phyloP scores from a whole-genome alignment of 2,888 invertebrate genomes.

The Ctenicera cuprea region DNA sequence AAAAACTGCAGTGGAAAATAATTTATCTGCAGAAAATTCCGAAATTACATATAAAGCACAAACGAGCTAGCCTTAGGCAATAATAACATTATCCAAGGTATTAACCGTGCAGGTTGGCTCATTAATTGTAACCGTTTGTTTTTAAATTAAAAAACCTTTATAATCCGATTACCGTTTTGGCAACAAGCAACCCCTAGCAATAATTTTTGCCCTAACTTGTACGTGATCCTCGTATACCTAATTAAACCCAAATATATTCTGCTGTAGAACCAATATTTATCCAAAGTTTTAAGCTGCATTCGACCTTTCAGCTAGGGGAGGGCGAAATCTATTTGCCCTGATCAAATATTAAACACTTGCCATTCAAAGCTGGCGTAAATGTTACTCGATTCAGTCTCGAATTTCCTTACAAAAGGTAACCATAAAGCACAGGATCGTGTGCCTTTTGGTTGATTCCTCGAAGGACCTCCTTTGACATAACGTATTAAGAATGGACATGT shows the following conservation, averaged over 20 bases:
- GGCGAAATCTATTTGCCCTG: conserved; percentile 65
- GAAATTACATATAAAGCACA: no score
- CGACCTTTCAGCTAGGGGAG: conserved; percentile 58
- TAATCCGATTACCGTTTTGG: no score
- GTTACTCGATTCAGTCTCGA: conserved; percentile 34
- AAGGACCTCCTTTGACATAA: conserved; percentile 54
- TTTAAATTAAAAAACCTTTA: no score
- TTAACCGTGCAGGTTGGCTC: no score
- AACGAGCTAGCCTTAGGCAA: no score
- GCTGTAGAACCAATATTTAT: conserved; percentile 53
- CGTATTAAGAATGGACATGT: conserved; percentile 43
- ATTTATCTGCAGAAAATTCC: no score
- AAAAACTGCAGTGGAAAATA: neutral
- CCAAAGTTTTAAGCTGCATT: conserved; percentile 55
- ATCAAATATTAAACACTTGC: conserved; percentile 67
- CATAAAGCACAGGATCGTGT: conserved; percentile 24
- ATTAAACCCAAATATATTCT: conserved; percentile 51
- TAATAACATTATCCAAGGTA: no score
- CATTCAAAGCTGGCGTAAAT: conserved; percentile 56
- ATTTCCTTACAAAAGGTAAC: conserved; percentile 33
- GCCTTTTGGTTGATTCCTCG: conserved; percentile 51
- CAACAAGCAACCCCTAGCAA: no score
- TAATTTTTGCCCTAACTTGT: neutral
- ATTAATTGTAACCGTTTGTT: no score
- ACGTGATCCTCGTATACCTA: conserved; percentile 40